phyloP scores from a whole-genome alignment of 2,888 invertebrate genomes.

The Hydroisotoma schaefferi region DNA sequence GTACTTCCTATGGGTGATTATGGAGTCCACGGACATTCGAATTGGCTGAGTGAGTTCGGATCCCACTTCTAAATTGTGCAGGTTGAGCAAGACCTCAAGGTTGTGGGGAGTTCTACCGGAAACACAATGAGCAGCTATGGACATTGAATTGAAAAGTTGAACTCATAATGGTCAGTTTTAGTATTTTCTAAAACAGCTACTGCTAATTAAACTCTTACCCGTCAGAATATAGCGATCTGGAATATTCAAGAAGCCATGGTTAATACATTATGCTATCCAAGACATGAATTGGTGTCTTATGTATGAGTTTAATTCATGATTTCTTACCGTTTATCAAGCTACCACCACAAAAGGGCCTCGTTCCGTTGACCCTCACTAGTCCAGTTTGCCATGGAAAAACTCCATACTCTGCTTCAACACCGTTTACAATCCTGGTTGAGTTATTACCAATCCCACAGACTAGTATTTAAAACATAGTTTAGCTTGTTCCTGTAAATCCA shows the following conservation, averaged over 20 bases:
- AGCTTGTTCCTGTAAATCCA: neutral
- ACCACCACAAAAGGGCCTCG: slow-evolving; percentile 52
- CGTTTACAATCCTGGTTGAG: slow-evolving; percentile 33
- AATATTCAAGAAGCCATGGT: too few species aligned
- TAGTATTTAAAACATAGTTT: neutral
- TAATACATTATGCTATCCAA: too few species aligned
- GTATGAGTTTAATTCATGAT: neutral
- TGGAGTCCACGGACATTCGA: slow-evolving; percentile 43
- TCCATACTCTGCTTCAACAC: slow-evolving; percentile 26
- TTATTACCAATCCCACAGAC: slow-evolving; percentile 36
- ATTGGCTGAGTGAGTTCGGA: slow-evolving; percentile 32
- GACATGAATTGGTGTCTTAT: neutral
- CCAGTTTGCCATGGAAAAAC: slow-evolving; percentile 46
- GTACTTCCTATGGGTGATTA: slow-evolving; percentile 49
- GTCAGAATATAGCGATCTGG: slow-evolving; percentile 17
- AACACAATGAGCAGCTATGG: slow-evolving; percentile 42
- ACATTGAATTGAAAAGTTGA: neutral
- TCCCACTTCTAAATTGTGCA: slow-evolving; percentile 28
- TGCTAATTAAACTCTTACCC: too few species aligned
- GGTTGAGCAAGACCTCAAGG: slow-evolving; percentile 41
- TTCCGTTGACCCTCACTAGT: slow-evolving; percentile 35
- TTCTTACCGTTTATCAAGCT: slow-evolving; percentile 50
- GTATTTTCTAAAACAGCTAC: neutral
- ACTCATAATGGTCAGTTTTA: neutral
- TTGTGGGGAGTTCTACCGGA: slow-evolving; percentile 41